These are phyloP conservation scores for Cantharis nigra DNA, from an alignment of 2,888 invertebrate species.

Conservation along the genomic window DNA sequence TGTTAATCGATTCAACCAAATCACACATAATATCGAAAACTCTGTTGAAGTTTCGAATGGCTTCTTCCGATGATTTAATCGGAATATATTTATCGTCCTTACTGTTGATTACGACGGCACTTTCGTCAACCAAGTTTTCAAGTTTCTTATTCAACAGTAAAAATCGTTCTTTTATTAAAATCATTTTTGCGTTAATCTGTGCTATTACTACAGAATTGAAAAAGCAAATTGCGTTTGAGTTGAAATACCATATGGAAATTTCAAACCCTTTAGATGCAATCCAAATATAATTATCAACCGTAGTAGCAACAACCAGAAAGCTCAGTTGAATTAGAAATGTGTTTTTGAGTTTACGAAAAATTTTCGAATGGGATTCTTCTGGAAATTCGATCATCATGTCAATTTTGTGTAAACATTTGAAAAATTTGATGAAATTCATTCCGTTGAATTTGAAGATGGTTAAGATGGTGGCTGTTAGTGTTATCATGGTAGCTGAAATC, in stretches of 20 bases:
- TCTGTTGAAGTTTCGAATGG: not conserved
- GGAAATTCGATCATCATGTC: conserved; percentile 3
- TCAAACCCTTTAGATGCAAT: not conserved
- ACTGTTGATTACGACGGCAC: not conserved
- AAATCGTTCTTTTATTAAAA: conserved; percentile 6
- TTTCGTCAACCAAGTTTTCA: not conserved
- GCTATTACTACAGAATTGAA: conserved; percentile 1
- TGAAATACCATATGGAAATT: not conserved
- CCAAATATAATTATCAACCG: conserved; percentile 10
- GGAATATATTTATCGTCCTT: not conserved
- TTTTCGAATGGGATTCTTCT: not conserved
- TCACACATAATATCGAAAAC: conserved; percentile 3
- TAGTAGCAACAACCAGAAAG: not conserved
- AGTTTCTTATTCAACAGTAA: not conserved
- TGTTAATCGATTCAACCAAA: not conserved
- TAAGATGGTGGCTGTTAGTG: not conserved
- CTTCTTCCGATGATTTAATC: not conserved
- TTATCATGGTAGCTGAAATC: not conserved
- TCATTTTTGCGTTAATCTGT: conserved; percentile 9
- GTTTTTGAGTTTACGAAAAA: not conserved
- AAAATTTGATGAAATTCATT: not conserved
- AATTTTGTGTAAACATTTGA: not conserved
- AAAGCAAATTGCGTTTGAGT: conserved; percentile 5
- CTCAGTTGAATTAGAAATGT: not conserved
- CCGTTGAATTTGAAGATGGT: not conserved